phyloP scores from a whole-genome alignment of 64 coral and sea anemone species.

The Pocillopora verrucosa region DNA sequence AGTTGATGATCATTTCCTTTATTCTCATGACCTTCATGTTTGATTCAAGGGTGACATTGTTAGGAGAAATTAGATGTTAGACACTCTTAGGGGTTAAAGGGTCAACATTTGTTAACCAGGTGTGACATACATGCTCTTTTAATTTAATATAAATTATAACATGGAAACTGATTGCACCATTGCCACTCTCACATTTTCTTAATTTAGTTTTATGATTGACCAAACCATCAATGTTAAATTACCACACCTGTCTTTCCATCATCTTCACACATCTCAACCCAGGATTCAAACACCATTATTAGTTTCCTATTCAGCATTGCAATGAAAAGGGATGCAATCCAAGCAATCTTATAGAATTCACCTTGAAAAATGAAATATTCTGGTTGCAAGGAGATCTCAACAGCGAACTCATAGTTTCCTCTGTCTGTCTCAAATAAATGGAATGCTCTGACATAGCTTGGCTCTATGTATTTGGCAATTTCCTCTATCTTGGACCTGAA shows the following conservation, averaged over 20 bases:
- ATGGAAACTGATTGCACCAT: too few species aligned
- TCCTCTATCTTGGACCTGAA: not conserved
- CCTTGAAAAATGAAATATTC: not conserved
- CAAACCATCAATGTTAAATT: too few species aligned
- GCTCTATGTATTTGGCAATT: not conserved
- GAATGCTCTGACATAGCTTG: constrained; percentile 1
- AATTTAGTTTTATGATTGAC: too few species aligned
- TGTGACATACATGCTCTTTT: too few species aligned
- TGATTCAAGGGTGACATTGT: too few species aligned
- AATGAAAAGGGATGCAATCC: constrained; percentile 7
- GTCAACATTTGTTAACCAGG: too few species aligned
- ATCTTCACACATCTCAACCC: constrained; percentile 5
- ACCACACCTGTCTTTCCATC: not conserved
- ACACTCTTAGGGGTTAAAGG: too few species aligned
- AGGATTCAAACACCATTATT: not conserved
- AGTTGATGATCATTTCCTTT: too few species aligned
- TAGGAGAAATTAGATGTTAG: too few species aligned
- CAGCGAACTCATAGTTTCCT: not conserved
- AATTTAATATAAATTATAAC: too few species aligned
- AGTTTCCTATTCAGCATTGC: not conserved
- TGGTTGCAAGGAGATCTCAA: not conserved
- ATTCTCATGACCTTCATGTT: too few species aligned
- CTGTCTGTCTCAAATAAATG: not conserved
- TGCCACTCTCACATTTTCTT: too few species aligned
- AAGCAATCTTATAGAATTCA: not conserved